Percentiles rank a stretch among this genome's conserved stretches.
phyloP scores from a whole-genome alignment of 2,888 invertebrate genomes.

The Caenorhabditis sp. region DNA sequence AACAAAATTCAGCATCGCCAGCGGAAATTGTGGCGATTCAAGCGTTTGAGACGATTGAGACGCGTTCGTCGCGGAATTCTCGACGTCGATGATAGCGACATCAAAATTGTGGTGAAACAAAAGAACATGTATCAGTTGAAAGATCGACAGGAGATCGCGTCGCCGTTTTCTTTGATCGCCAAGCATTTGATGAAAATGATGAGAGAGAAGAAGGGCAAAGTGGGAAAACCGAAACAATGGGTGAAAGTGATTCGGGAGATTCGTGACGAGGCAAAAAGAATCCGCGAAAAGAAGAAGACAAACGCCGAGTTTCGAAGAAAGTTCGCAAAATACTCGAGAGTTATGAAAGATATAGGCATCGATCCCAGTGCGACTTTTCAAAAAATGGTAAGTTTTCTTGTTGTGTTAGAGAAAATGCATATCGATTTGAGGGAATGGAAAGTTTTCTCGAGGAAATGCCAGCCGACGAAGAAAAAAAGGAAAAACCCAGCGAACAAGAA shows the following conservation, averaged over 20 bases:
- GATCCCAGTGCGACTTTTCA: neutral
- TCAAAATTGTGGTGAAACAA: slow-evolving; percentile 12
- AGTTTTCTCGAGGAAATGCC: neutral
- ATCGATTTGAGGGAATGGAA: neutral
- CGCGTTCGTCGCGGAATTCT: slow-evolving; percentile 11
- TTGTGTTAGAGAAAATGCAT: too few relatives aligned
- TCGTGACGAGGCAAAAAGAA: slow-evolving; percentile 33
- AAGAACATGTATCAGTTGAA: slow-evolving; percentile 12
- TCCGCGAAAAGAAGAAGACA: slow-evolving; percentile 42
- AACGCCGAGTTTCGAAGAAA: slow-evolving; percentile 47
- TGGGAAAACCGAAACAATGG: slow-evolving; percentile 40
- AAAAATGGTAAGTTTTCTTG: neutral
- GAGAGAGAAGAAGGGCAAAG: slow-evolving; percentile 45
- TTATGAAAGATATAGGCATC: neutral
- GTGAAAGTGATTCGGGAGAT: slow-evolving; percentile 45
- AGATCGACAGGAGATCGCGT: slow-evolving; percentile 9
- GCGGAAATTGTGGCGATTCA: slow-evolving; percentile 27
- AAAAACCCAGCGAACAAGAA: neutral
- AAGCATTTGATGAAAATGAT: slow-evolving; percentile 47
- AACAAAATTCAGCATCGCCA: slow-evolving; percentile 20
- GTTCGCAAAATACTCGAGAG: slow-evolving; percentile 39
- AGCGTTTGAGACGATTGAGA: slow-evolving; percentile 5
- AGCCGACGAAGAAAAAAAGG: neutral
- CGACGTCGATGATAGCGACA: slow-evolving; percentile 18
- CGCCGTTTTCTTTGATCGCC: slow-evolving; percentile 48